These are phyloP conservation scores for Thyatira batis DNA, from an alignment of 2,888 invertebrate genomes.

Conservation along the genomic window DNA sequence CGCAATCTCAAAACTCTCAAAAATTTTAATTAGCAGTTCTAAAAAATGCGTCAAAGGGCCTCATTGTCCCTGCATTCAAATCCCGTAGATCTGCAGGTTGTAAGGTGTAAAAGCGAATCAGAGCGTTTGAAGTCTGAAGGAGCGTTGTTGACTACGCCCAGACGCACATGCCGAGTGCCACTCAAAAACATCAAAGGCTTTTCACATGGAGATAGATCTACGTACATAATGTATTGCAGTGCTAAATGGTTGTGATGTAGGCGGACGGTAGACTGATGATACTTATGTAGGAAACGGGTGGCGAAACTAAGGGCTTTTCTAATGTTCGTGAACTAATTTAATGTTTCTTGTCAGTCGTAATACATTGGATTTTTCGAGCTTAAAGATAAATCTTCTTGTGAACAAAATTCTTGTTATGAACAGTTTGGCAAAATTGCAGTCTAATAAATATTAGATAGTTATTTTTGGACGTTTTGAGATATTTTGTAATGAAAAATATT, in stretches of 20 bases:
- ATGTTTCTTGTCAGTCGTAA: no score
- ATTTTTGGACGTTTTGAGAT: no score
- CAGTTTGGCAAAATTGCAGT: no score
- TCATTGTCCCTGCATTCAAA: slow-evolving; percentile 23
- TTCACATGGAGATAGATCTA: slow-evolving; percentile 27
- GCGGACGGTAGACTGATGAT: slow-evolving; percentile 5
- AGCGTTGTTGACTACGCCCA: slow-evolving; percentile 56
- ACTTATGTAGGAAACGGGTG: background rate
- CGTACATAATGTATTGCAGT: slow-evolving; percentile 34
- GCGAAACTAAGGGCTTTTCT: no score
- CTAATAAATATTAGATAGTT: no score
- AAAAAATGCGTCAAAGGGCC: slow-evolving; percentile 19
- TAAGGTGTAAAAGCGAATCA: slow-evolving; percentile 54
- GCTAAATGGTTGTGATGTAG: slow-evolving; percentile 25
- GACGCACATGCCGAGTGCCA: slow-evolving; percentile 64
- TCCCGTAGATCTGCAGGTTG: slow-evolving; percentile 49
- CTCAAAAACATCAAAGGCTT: slow-evolving; percentile 68
- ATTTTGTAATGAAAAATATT: no score
- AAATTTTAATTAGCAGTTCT: slow-evolving; percentile 33
- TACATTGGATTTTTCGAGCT: no score
- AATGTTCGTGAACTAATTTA: no score
- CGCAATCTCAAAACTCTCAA: background rate
- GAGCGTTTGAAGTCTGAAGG: slow-evolving; percentile 27
- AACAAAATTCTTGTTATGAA: no score
- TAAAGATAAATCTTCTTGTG: no score